Base-by-base conservation (phyloP, 2,888 invertebrate genomes). In the Willowsia nigromaculata region DNA sequence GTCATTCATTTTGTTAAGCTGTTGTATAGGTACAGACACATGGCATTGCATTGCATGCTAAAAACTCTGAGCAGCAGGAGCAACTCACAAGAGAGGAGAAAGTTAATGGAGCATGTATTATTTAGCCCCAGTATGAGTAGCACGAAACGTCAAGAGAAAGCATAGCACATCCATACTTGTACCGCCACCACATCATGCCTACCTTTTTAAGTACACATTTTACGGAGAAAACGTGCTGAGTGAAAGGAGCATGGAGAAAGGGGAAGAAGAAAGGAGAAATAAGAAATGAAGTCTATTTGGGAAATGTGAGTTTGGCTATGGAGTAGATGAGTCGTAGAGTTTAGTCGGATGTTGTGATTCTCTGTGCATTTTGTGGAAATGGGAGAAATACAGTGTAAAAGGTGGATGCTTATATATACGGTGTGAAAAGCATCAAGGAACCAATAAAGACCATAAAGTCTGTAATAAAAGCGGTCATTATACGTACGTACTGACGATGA, bases 391-490 rank as follows among this genome's bases (percentile, higher is more conserved):
- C 0, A 18, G 27, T 59, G 56, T 25, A 25, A 25, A 18, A 25
- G 2, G 11, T 53, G n/a, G 25, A 30, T 62, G 25, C 62, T 62
- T 27, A 62, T 7, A 11, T n/a, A n/a, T n/a, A n/a, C 43, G 47
- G 56, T 50, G 80, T 43, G 62, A 81, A 62, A 81, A 62, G 62
- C 81, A 62, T 62, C 62, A 59, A 81, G 81, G 37, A 62, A 40
- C 81, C 62, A 81, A 81, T 81, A 81, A 59, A 81, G 43, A 33
- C 37, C 81, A 62, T 81, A 62, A 81, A 59, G 40, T 43, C n/a
- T 37, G 81, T 62, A 81, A 81, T 81, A 81, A 81, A 81, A 62
- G 62, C 59, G 27, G 81, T 40, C 62, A 81, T 81, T 81, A 81
- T 62, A 81, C 59, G 15, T 71, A 40, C 71, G 11, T 30, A 40